Evolutionary conservation across 1,140 invertebrate species (phyloP), one percentile per base, ranked within the genome.

Genomic region (Philotrypesis tridentata): DNA sequence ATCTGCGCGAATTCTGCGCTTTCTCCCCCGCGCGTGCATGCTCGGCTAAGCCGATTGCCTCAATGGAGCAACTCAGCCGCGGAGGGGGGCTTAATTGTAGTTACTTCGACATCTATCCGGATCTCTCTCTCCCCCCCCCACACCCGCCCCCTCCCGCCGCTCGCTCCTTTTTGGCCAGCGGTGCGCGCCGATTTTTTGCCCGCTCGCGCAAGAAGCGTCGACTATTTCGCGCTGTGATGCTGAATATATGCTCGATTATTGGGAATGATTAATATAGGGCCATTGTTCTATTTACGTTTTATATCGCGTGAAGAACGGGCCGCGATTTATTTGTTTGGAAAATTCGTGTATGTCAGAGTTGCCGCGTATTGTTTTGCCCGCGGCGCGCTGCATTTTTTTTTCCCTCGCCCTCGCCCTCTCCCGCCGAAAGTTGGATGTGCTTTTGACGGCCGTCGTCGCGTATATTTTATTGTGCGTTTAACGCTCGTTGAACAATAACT

Each of bases 51-150:
- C 90, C 90, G 91, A 91, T 91, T 91, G 87, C 86, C 81, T 91
- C 89, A 91, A 92, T 91, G 89, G 90, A 91, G 88, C 90, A 90
- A 91, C 89, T 91, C 89, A 90, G 89, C 89, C 88, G 88, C 90
- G 86, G 86, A 85, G 85, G 85, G 83, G 33, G 40, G 89, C 89
- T 91, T 91, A 92, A 92, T 92, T 91, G 90, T 91, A 91, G 87
- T 88, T 87, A 86, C 86, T 88, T 84, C 85, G 84, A 86, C 85
- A 86, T 85, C 82, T 84, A 84, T 86, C 77, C 29, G 29, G 43
- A 73, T 40, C 60, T 73, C 40, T 73, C 31, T 72, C 12, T 70
- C 67, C 17, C 25, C 33, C 67, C 33, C 61, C 17, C 40, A n/a
- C n/a, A n/a, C n/a, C n/a, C n/a, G n/a, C n/a, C n/a, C n/a, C n/a